A percentile compares a stretch with the other conserved stretches of the same genome.
Evolutionary conservation across 2,797 vertebrate species (phyloP).

Genomic region (Paramormyrops hopkinsi): DNA sequence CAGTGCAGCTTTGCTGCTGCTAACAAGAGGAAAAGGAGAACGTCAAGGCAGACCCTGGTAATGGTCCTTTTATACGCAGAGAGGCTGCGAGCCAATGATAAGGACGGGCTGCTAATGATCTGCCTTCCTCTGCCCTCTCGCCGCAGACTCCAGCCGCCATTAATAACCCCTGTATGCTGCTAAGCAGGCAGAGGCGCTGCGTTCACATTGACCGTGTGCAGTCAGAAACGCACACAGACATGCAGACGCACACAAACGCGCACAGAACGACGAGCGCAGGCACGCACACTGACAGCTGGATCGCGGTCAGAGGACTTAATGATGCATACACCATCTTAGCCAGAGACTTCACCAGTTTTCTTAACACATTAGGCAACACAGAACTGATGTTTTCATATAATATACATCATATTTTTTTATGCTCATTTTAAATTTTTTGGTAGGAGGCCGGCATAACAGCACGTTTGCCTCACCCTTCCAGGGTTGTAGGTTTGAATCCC

Average conservation of each 20-base stretch:
- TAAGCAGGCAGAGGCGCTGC: background rate
- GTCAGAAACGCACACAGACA: background rate
- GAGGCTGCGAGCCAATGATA: constrained; percentile 17
- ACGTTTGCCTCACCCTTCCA: background rate
- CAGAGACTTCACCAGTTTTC: background rate
- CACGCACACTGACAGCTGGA: background rate
- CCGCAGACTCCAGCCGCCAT: background rate
- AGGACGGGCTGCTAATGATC: constrained; percentile 14
- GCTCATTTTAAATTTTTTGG: background rate
- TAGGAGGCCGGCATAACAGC: background rate
- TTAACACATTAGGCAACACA: background rate
- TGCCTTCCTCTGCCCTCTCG: constrained; percentile 9
- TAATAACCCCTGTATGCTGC: background rate
- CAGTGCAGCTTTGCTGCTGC: background rate
- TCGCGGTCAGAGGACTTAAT: background rate
- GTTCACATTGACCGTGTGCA: background rate
- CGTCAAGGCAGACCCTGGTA: constrained; percentile 1
- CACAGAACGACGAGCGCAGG: background rate
- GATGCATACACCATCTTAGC: background rate
- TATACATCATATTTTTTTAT: background rate
- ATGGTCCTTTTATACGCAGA: background rate
- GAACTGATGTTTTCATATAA: background rate
- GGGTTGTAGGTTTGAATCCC: background rate
- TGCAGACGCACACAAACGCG: background rate
- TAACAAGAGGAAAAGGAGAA: constrained; percentile 2